Evolutionary conservation across 2,888 invertebrate genomes (phyloP), one percentile per base, ranked within the genome.

Genomic region (Omphaloscelis lunosa): DNA sequence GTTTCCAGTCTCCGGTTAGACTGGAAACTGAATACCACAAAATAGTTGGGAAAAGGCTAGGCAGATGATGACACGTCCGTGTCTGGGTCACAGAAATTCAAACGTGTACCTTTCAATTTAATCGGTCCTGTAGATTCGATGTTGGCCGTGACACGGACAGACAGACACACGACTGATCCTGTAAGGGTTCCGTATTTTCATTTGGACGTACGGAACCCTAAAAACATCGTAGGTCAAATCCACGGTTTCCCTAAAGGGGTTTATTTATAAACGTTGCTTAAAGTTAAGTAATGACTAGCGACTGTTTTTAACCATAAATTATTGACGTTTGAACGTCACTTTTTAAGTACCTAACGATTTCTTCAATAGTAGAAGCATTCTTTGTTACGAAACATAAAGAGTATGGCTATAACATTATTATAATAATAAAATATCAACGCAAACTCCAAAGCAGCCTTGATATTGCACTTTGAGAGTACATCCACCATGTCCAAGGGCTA

Each of bases 401-500:
- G 17, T 23, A n/a, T 29, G 63, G 56, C 58, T 78, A 56, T 82
- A 63, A 29, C 17, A 53, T 53, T 67, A 56, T 48, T 63, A 62
- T 48, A 34, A 59, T 68, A 70, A 66, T 70, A 82, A 67, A 81
- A 75, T 65, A 77, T 68, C 45, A 82, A 51, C 72, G 69, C 39
- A 63, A 75, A 45, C 39, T 69, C 20, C 45, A 72, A 79, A 79
- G 62, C 86, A 75, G 53, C 74, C 72, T 82, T 81, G 73, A 85
- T 78, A 77, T 72, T 87, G 73, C 72, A 68, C 67, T 83, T 80
- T 72, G 61, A 82, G 77, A 79, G 76, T 80, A 85, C 84, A 87
- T 79, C 67, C 75, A 77, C 63, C 34, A 81, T 89, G 86, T 82
- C 88, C 83, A 82, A 80, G 66, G 87, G 88, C 88, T 85, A 88